phyloP scores from a whole-genome alignment of 2,797 vertebrate genomes.

The Protonibea diacanthus region DNA sequence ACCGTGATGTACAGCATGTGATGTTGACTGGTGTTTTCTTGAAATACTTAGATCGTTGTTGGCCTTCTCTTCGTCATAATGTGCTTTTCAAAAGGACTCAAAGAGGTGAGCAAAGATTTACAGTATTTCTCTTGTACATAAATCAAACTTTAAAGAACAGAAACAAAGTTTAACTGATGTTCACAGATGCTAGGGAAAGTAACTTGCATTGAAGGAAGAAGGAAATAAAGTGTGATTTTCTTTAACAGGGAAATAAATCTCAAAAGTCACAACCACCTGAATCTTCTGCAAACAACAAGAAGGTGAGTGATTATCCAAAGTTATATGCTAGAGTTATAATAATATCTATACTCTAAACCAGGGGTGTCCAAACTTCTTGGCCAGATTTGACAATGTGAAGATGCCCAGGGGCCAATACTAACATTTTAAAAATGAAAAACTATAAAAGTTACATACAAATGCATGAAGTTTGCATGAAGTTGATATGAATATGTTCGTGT shows the following conservation, averaged over 20 bases:
- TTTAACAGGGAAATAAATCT: conserved; percentile 60
- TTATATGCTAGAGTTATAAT: background rate
- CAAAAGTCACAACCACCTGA: conserved; percentile 60
- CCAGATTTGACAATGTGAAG: too few relatives aligned
- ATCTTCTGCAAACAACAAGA: conserved; percentile 64
- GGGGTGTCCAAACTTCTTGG: too few relatives aligned
- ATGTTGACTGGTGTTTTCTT: conserved; percentile 23
- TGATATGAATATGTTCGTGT: too few relatives aligned
- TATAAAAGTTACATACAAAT: too few relatives aligned
- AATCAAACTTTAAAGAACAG: background rate
- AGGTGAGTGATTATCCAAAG: conserved; percentile 60
- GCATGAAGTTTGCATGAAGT: too few relatives aligned
- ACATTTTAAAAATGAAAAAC: too few relatives aligned
- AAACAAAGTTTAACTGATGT: background rate
- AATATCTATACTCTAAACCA: too few relatives aligned
- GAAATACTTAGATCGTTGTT: conserved; percentile 53
- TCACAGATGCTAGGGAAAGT: background rate
- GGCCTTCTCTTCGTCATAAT: conserved; percentile 80
- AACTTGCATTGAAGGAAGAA: background rate
- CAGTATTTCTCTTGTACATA: background rate
- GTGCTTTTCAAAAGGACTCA: conserved; percentile 75
- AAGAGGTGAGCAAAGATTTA: conserved; percentile 66
- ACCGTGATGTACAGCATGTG: background rate
- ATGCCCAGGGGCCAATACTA: too few relatives aligned
- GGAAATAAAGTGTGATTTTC: background rate